Evolutionary conservation across 2,888 invertebrate species (phyloP), one percentile per base, ranked within the genome.

Genomic region (Cheilosia soror): DNA sequence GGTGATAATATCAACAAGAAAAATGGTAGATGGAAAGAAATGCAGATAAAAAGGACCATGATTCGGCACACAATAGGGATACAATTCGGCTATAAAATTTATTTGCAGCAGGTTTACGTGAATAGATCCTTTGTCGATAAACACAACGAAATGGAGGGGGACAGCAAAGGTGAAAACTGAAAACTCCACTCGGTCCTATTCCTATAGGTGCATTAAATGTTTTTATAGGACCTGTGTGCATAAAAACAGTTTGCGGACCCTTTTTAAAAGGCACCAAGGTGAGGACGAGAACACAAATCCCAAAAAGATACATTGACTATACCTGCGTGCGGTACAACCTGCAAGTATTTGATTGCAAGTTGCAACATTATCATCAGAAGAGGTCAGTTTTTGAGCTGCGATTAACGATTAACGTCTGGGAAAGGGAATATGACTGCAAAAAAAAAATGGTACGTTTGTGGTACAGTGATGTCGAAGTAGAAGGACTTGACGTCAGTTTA

Each of bases 31-130:
- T 40, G 37, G 55, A 69, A 62, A 31, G 51, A 73, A 58, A 31
- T 51, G 51, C 25, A 58, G 25, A 4, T 13, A 58, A 20, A 29
- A 47, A 75, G 42, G 20, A 47, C 55, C 40, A 57, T 51, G 49
- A 82, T 71, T 77, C 72, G 65, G 66, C 82, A 77, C 55, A 79
- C 73, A 84, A 73, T 68, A 69, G 51, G 68, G 44, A 73, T 49
- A 69, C 68, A 69, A 80, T 86, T 84, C 81, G 66, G 78, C 88
- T 89, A 89, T 89, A 88, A 89, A 89, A 89, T 89, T 88, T 89
- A 88, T 89, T 89, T 89, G 89, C 89, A 89, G 88, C 88, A 88
- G 88, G 88, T 87, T 82, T 80, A 84, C 62, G 58, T 85, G 73
- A 84, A 78, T 58, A 84, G 79, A 79, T 79, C 68, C 73, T 69